Percentiles rank a stretch among this genome's conserved stretches.
These are phyloP conservation scores for Mechanitis mazaeus DNA, from an alignment of 2,888 invertebrate genomes.

Conservation along the genomic window DNA sequence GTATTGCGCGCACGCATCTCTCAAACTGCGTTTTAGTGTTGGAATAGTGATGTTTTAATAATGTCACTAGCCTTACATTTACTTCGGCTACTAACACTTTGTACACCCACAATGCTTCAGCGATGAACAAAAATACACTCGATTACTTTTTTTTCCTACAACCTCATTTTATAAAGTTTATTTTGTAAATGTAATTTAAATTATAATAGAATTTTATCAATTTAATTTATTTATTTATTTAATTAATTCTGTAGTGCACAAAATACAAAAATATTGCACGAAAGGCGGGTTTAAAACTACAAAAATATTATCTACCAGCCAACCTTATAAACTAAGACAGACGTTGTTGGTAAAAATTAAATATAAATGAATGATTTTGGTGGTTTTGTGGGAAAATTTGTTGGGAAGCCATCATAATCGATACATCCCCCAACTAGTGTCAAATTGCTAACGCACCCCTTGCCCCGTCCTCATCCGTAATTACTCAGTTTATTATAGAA, in stretches of 20 bases:
- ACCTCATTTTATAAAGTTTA: too few relatives aligned
- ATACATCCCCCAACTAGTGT: slow-evolving; percentile 52
- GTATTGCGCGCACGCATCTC: slow-evolving; percentile 14
- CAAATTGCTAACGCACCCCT: slow-evolving; percentile 46
- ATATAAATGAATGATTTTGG: too few relatives aligned
- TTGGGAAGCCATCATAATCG: slow-evolving; percentile 36
- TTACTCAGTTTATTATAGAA: slow-evolving; percentile 40
- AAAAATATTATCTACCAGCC: too few relatives aligned
- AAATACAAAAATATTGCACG: too few relatives aligned
- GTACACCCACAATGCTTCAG: slow-evolving; percentile 39
- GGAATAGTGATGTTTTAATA: slow-evolving; percentile 63
- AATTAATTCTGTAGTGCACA: too few relatives aligned
- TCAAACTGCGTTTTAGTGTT: slow-evolving; percentile 29
- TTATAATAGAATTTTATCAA: too few relatives aligned
- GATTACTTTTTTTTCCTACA: slow-evolving; percentile 13
- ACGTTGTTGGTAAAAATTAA: too few relatives aligned
- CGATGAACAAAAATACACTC: slow-evolving; percentile 15
- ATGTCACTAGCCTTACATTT: slow-evolving; percentile 63
- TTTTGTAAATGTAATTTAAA: slow-evolving; percentile 1
- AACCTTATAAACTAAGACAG: too few relatives aligned
- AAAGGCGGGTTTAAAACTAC: too few relatives aligned
- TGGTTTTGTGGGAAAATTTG: too few relatives aligned
- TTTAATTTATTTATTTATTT: too few relatives aligned
- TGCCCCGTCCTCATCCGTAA: slow-evolving; percentile 40
- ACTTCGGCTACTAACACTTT: slow-evolving; percentile 52